Conservation (phyloP, 2,113 vertebrate species). For the Hippopotamus amphibius region DNA sequence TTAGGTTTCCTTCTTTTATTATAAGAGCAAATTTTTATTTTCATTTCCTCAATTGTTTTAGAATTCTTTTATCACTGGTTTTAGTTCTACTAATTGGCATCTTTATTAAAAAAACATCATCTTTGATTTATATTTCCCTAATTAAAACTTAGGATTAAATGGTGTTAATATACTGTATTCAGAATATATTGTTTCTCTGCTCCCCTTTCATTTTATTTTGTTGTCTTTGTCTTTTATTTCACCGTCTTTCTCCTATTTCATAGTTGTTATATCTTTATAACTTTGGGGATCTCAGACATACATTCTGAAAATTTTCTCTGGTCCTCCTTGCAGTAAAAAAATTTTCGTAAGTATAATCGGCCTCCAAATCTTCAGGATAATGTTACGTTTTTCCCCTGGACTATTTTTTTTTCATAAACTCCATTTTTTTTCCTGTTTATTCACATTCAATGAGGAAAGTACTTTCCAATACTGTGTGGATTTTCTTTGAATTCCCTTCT, state of each 20-base stretch:
- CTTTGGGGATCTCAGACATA: background rate
- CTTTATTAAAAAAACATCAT: background rate
- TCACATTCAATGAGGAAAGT: background rate
- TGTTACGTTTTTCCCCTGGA: background rate
- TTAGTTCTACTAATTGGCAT: background rate
- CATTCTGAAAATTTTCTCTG: background rate
- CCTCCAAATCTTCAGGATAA: background rate
- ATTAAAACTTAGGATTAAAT: constrained; percentile 5
- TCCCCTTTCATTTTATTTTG: background rate
- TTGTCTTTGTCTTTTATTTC: background rate
- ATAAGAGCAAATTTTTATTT: background rate
- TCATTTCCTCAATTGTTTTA: constrained; percentile 20
- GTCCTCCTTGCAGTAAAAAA: background rate
- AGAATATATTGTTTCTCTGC: background rate
- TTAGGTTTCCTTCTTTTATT: background rate
- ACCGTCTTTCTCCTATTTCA: background rate
- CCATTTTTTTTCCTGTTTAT: background rate
- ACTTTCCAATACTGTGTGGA: background rate
- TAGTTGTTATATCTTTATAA: background rate
- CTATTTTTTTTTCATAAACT: background rate
- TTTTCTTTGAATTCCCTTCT: background rate
- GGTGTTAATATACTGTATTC: background rate
- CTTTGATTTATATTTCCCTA: background rate
- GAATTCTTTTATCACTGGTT: constrained; percentile 6
- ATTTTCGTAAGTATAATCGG: background rate